Percentiles rank a stretch among this genome's conserved stretches.
Conservation (phyloP, 2,888 invertebrate genomes). For the Villa cingulata region DNA sequence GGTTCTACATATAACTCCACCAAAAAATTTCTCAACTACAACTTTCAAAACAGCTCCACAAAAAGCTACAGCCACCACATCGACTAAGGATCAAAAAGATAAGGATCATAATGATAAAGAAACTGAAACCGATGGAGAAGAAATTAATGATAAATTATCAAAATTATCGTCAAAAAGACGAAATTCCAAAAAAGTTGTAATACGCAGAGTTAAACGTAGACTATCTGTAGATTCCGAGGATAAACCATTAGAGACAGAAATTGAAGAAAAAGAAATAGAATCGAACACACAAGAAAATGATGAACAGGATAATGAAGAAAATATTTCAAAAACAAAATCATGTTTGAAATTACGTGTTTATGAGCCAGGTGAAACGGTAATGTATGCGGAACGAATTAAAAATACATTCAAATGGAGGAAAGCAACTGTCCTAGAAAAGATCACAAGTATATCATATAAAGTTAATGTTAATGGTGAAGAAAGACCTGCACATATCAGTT, state of each 20-base stretch:
- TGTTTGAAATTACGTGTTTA: conserved; percentile 29
- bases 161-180: conserved; percentile 20
- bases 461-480: conserved; percentile 32
- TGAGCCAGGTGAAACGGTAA: conserved; percentile 28
- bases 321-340: conserved; percentile 20
- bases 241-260: conserved; percentile 23
- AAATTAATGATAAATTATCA: neutral
- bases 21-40: neutral
- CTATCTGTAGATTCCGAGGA: conserved; percentile 28
- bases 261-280: conserved; percentile 28
- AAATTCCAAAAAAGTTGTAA: conserved; percentile 23
- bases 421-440: conserved; percentile 28
- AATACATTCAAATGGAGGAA: conserved; percentile 32
- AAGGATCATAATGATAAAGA: neutral
- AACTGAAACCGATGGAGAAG: neutral
- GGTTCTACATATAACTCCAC: neutral
- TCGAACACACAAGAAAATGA: conserved; percentile 20
- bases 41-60: neutral
- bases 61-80: neutral
- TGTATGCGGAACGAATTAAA: conserved; percentile 31
- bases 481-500: conserved; percentile 31
- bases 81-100: too few species aligned
- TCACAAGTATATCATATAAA: conserved; percentile 34
- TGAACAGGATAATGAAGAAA: conserved; percentile 11
- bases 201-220: conserved; percentile 29